Evolutionary conservation across 2,797 vertebrate species (phyloP), one percentile per base, ranked within the genome.

Genomic region (Enteromius unitaeniatus): DNA sequence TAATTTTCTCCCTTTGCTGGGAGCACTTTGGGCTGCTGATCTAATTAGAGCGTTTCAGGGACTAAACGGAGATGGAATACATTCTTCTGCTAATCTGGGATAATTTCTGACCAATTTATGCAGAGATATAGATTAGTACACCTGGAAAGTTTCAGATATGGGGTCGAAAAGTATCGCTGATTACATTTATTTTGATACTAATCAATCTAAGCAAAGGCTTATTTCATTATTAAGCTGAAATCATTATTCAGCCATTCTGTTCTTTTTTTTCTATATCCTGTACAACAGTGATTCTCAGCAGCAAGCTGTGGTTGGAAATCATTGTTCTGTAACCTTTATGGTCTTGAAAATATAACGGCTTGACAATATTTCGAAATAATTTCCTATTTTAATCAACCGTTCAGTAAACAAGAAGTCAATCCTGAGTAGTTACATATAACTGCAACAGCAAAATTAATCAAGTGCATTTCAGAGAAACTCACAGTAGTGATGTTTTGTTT

Each of bases 1-100:
- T 87, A 79, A 84, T 87, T 92, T 90, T 78, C 78, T 89, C 6
- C 69, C 79, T 83, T 82, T 89, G 76, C 88, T 88, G 83, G 82
- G 85, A 83, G 85, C 82, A 89, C 82, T 85, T 87, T 65, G 81
- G 83, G 85, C 84, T 64, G 78, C 79, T 86, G 81, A 90, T 85
- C 81, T 91, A 90, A 91, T 93, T 91, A 90, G 45, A 89, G 83
- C 34, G 28, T 70, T 79, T 77, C 55, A 34, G 37, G 67, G 62
- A 31, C 67, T 88, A 84, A 81, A 85, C 80, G 81, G 78, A 86
- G 62, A 88, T 77, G 65, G 82, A 64, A 75, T 26, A 45, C 45
- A 37, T 70, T 70, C n/a, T 60, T 83, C n/a, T 49, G 64, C 77
- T 77, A 84, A 81, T 70, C 64, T 55, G 37, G 65, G 40, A 47